Evolutionary conservation across 2,113 vertebrate species (phyloP).

Genomic region (Neolamprologus ventralis): DNA sequence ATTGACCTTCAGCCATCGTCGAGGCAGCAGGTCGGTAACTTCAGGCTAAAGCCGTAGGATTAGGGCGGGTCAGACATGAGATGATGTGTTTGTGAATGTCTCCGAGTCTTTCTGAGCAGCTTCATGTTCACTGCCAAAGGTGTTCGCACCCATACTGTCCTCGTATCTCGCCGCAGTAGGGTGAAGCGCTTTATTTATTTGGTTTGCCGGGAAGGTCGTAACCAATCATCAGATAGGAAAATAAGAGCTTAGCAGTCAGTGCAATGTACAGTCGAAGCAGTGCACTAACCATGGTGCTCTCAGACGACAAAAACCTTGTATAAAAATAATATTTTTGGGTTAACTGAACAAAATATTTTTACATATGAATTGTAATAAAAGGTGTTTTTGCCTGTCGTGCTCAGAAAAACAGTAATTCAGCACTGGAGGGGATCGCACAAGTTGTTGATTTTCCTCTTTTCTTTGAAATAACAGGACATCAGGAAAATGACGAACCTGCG

Average conservation of each 20-base stretch:
- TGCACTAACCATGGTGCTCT: not conserved
- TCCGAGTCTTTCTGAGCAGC: not conserved
- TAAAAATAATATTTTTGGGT: constrained; percentile 22
- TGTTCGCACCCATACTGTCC: not conserved
- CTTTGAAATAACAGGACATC: not conserved
- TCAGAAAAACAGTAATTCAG: not conserved
- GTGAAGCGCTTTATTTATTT: not conserved
- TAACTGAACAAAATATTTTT: constrained; percentile 23
- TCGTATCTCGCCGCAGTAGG: not conserved
- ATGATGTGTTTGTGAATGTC: not conserved
- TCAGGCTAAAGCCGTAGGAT: not conserved
- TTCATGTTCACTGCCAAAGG: constrained; percentile 18
- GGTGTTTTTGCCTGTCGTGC: not conserved
- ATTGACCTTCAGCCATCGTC: not conserved
- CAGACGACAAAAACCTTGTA: not conserved
- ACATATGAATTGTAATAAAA: not conserved
- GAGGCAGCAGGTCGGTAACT: not conserved
- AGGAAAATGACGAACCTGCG: not conserved
- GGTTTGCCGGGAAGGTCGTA: not conserved
- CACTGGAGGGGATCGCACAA: accelerated
- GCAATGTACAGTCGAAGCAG: not conserved
- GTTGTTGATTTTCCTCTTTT: not conserved
- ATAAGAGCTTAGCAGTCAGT: not conserved
- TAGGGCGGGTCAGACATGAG: not conserved
- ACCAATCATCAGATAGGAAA: not conserved